Percentiles rank a stretch among this genome's conserved stretches.
Conservation (phyloP, 2,797 vertebrate genomes). For the Fringilla coelebs region DNA sequence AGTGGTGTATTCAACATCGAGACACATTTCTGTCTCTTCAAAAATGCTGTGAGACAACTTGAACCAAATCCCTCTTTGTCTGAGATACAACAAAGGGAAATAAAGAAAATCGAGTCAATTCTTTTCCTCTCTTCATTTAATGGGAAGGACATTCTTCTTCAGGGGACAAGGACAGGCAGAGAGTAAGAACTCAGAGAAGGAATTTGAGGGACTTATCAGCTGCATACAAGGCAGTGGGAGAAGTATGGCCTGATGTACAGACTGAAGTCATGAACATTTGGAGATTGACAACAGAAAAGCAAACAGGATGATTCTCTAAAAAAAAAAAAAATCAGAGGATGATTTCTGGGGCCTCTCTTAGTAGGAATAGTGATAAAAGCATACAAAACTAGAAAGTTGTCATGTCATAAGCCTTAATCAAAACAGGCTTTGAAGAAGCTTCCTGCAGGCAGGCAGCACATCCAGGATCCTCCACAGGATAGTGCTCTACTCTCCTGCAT, state of each 20-base stretch:
- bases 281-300: not conserved
- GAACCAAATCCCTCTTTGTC: not conserved
- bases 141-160: not conserved
- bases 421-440: slow-evolving; percentile 34
- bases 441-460: slow-evolving; percentile 13
- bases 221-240: not conserved
- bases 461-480: not conserved
- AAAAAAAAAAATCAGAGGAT: not conserved
- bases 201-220: not conserved
- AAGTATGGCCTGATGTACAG: not conserved
- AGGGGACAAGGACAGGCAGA: not conserved
- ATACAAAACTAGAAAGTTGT: slow-evolving; percentile 24
- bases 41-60: not conserved
- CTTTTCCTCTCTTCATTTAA: not conserved
- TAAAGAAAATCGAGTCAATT: not conserved
- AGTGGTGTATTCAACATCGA: not conserved
- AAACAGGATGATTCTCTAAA: slow-evolving; percentile 3
- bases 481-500: not conserved
- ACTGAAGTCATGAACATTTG: not conserved
- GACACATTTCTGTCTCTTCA: not conserved
- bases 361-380: slow-evolving; percentile 8
- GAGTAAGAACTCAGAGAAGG: not conserved
- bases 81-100: not conserved
- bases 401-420: slow-evolving; percentile 18
- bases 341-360: slow-evolving; percentile 7